Conservation (phyloP, 2,888 invertebrate species). For the Peribatodes rhomboidaria region DNA sequence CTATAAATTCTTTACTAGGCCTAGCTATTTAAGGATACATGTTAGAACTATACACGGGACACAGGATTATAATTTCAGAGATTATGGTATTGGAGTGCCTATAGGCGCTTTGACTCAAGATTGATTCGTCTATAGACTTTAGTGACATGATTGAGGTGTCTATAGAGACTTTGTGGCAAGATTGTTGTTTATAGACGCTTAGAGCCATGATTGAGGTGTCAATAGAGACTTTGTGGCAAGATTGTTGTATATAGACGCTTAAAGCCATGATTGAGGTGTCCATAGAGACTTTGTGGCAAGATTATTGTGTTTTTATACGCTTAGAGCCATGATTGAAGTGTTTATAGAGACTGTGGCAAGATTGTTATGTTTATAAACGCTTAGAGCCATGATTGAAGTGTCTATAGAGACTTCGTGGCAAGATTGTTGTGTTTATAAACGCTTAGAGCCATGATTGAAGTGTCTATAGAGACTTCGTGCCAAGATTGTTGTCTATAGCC, state of each 20-base stretch:
- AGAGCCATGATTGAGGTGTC: not conserved
- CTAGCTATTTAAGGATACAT: conserved; percentile 76
- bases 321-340: too few species aligned
- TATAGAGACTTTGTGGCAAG: not conserved
- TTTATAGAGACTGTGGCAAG: too few species aligned
- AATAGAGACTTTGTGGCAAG: not conserved
- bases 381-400: too few species aligned
- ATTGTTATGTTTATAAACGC: not conserved
- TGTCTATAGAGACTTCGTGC: too few species aligned
- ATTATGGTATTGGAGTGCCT: conserved; percentile 47
- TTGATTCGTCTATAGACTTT: not conserved
- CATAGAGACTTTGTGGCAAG: too few species aligned
- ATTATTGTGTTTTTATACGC: too few species aligned
- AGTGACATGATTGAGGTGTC: not conserved
- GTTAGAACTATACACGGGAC: conserved; percentile 78
- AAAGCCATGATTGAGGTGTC: not conserved
- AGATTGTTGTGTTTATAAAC: not conserved
- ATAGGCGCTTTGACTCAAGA: conserved; percentile 25
- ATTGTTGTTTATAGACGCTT: not conserved
- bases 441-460: not conserved
- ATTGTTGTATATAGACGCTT: not conserved
- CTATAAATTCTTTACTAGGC: conserved; percentile 79
- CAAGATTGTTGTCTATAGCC: not conserved
- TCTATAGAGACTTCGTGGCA: too few species aligned
- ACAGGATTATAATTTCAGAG: conserved; percentile 74